A percentile compares a stretch with the other conserved stretches of the same genome.
These are phyloP conservation scores for Poecilia wingei DNA, from an alignment of 2,797 vertebrate genomes.

Conservation along the genomic window DNA sequence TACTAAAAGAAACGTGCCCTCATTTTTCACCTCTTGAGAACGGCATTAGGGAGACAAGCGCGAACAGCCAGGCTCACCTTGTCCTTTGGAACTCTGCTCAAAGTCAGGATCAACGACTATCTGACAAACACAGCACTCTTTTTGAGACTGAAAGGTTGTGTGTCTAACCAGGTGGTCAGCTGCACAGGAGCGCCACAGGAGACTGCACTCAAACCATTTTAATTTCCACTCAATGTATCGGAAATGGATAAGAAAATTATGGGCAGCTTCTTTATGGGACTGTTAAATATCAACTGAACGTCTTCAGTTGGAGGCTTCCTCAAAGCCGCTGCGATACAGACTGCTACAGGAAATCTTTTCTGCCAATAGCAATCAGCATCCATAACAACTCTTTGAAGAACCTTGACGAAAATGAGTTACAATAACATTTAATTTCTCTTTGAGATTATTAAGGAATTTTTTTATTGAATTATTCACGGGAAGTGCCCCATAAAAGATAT, in stretches of 20 bases:
- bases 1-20: too few relatives aligned
- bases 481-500: slow-evolving; percentile 71
- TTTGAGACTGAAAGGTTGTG: too few relatives aligned
- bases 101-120: too few relatives aligned
- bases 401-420: background rate
- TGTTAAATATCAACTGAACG: background rate
- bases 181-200: too few relatives aligned
- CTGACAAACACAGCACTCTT: too few relatives aligned
- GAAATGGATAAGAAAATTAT: background rate
- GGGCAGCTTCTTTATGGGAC: background rate
- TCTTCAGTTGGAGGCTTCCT: background rate
- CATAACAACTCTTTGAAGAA: background rate
- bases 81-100: too few relatives aligned
- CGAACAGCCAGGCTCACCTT: too few relatives aligned
- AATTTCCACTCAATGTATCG: too few relatives aligned
- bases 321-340: background rate
- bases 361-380: background rate
- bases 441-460: slow-evolving; percentile 24
- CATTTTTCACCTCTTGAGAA: too few relatives aligned
- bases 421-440: background rate
- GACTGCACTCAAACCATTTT: too few relatives aligned
- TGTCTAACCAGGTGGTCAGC: too few relatives aligned
- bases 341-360: background rate
- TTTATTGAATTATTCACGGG: slow-evolving; percentile 77
- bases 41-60: too few relatives aligned